Evolutionary conservation across 2,888 invertebrate genomes (phyloP).

Genomic region (Rotaria magnacalcarata): DNA sequence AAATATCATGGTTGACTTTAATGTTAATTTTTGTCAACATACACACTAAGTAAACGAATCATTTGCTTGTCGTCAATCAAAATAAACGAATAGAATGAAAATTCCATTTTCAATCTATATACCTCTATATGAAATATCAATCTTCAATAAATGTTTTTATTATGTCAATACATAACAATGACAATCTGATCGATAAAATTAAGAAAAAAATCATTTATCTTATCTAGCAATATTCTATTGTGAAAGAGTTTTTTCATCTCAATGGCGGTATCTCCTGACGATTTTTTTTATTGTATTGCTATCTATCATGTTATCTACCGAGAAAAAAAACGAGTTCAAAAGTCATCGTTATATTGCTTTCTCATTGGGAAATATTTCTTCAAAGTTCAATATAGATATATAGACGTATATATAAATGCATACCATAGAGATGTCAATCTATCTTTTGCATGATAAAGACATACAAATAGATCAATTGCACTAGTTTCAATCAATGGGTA

Average conservation of each 20-base stretch:
- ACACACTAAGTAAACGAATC: not conserved
- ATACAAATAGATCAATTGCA: slow-evolving; percentile 19
- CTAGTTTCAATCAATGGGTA: not conserved
- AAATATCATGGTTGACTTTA: slow-evolving; percentile 20
- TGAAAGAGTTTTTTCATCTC: not conserved
- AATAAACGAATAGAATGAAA: not conserved
- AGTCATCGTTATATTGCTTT: not conserved
- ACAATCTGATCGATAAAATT: not conserved
- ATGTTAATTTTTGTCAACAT: slow-evolving; percentile 25
- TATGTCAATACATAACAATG: not conserved
- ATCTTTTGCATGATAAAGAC: not conserved
- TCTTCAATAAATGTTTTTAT: not conserved
- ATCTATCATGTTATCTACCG: slow-evolving; percentile 28
- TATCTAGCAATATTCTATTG: not conserved
- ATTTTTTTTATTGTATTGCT: not conserved
- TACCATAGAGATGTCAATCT: slow-evolving; percentile 12
- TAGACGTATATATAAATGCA: not conserved
- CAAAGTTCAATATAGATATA: slow-evolving; percentile 12
- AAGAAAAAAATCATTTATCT: not conserved
- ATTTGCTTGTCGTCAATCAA: not conserved
- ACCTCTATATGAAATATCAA: too few relatives aligned
- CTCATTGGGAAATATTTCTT: slow-evolving; percentile 26
- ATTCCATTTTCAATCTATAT: too few relatives aligned
- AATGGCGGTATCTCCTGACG: slow-evolving; percentile 7
- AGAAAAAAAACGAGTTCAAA: not conserved